Evolutionary conservation across 2,113 vertebrate species (phyloP), one percentile per base, ranked within the genome.

Genomic region (Lates calcarifer): DNA sequence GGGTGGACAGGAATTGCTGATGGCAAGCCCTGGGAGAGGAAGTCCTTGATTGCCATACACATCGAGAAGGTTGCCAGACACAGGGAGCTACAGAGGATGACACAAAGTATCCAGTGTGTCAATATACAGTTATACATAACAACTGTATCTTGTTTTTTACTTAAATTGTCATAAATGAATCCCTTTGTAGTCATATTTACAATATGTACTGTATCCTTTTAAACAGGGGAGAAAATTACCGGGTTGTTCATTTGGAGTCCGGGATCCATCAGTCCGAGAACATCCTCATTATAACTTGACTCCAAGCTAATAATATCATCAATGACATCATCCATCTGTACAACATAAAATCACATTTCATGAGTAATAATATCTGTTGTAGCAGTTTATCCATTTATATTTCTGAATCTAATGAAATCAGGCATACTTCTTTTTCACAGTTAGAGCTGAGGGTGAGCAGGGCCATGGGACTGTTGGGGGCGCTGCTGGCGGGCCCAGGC

Each of bases 221-320:
- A 43, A 37, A 22, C 9, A 55, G 39, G 11, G 10, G 4, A 31
- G 14, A 49, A 71, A 57, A 37, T 69, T 85, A 97, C 97, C 85
- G 92, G 94, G 91, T 94, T 97, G 73, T 96, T 96, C 14, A 97
- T 94, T 88, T 97, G 96, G 5, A 97, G 92, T 22, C 94, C 95
- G 0, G 92, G 90, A 29, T 97, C 96, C 85, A 97, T 95, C 69
- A 96, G 94, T 80, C 95, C 95, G 74, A 97, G 95, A 87, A 97
- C 96, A 43, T 98, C 97, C 14, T 98, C 97, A 28, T 94, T 97
- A 90, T 97, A 97, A 91, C 96, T 97, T 70, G 97, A 96, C 87
- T 97, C 96, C 87, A 98, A 91, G 92, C 97, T 97, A 81, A 98
- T 97, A 83, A 98, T 97, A 89, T 97, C 97, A 89, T 97, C 96